Evolutionary conservation across 2,888 invertebrate species (phyloP).

Genomic region (Ctenicera cuprea): DNA sequence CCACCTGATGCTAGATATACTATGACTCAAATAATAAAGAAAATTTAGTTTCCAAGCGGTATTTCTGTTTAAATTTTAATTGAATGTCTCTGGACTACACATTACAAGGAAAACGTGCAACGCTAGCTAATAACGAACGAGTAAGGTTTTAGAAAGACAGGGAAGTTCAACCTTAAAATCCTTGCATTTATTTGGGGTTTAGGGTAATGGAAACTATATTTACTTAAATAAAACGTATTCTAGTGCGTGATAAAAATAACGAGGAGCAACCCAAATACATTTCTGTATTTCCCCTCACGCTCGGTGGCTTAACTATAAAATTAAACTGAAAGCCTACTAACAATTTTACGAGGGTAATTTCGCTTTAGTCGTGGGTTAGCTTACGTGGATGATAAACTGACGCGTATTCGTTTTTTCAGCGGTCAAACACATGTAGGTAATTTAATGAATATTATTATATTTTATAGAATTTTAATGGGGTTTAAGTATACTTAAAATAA

Average conservation of each 20-base stretch:
- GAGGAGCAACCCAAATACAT: not conserved
- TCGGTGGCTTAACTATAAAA: slow-evolving; percentile 8
- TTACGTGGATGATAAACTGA: slow-evolving; percentile 9
- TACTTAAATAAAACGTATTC: slow-evolving; percentile 13
- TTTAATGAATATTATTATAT: not conserved
- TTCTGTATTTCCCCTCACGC: slow-evolving; percentile 21
- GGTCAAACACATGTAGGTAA: not conserved
- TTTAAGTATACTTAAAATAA: no score
- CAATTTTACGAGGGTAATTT: slow-evolving; percentile 26
- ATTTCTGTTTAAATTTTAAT: no score
- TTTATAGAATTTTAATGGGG: no score
- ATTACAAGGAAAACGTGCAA: no score
- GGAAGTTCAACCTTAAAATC: not conserved
- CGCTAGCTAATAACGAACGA: not conserved
- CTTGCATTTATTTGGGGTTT: slow-evolving; percentile 11
- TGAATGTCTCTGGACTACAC: no score
- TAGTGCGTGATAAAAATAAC: slow-evolving; percentile 12
- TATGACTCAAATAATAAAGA: not conserved
- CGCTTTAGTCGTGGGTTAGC: slow-evolving; percentile 6
- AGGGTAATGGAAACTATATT: slow-evolving; percentile 26
- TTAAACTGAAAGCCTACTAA: slow-evolving; percentile 15
- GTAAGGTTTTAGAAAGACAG: not conserved
- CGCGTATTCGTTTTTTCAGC: not conserved
- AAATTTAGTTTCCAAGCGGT: no score
- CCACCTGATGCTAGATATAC: no score